Percentiles rank a stretch among this genome's conserved stretches.
Evolutionary conservation across 2,113 vertebrate genomes (phyloP).

Genomic region (Panthera leo): DNA sequence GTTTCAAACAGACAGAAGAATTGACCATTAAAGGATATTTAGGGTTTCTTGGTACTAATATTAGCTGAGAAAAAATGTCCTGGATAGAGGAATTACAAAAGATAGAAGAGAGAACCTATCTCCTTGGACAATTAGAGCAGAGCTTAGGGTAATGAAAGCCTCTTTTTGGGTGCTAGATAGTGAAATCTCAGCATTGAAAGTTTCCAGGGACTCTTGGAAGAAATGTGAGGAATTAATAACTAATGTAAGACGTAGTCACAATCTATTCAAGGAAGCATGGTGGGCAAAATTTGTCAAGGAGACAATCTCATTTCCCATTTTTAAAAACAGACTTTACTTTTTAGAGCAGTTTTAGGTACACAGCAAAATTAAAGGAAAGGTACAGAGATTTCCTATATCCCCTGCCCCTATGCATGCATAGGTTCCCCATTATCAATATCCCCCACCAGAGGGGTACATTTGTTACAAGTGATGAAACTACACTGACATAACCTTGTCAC

Average conservation of each 20-base stretch:
- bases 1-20: not conserved
- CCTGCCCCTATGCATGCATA: not conserved
- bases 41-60: not conserved
- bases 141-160: not conserved
- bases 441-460: not conserved
- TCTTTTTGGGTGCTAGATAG: not conserved
- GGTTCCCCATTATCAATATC: not conserved
- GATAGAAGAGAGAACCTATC: not conserved
- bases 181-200: not conserved
- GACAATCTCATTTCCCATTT: not conserved
- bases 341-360: not conserved
- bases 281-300: not conserved
- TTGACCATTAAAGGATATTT: not conserved
- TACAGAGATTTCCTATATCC: not conserved
- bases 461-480: not conserved
- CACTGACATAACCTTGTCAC: not conserved
- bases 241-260: not conserved
- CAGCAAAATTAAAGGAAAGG: not conserved
- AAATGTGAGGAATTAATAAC: not conserved
- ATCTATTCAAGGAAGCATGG: not conserved
- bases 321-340: not conserved
- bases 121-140: not conserved
- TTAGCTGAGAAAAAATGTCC: slow-evolving; percentile 1
- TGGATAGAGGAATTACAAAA: not conserved
- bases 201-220: slow-evolving; percentile 1